These are phyloP conservation scores for Indri indri DNA, from an alignment of 2,113 vertebrate species.

Conservation along the genomic window DNA sequence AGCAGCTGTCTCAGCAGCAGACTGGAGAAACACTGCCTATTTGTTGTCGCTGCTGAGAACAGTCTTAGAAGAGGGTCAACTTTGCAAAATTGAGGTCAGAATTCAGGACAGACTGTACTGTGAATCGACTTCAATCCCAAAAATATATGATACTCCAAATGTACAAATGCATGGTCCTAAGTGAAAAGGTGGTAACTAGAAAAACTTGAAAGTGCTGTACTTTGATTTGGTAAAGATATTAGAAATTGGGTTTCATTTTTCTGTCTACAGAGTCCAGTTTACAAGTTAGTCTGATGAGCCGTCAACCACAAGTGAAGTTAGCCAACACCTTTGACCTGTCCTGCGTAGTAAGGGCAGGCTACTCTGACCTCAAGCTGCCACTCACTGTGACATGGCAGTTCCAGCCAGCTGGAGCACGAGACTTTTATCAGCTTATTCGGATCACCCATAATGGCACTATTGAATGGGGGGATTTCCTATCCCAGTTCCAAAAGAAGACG, in stretches of 20 bases:
- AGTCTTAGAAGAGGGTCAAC: background rate
- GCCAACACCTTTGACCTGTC: conserved; percentile 70
- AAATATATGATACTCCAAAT: background rate
- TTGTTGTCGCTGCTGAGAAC: background rate
- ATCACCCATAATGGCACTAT: conserved; percentile 78
- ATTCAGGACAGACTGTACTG: background rate
- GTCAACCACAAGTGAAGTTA: conserved; percentile 36
- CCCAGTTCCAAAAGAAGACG: conserved; percentile 82
- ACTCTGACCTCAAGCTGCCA: conserved; percentile 49
- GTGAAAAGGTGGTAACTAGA: background rate
- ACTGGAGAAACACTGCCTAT: background rate
- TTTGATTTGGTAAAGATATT: background rate
- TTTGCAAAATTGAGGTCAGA: conserved; percentile 22
- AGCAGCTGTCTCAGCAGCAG: conserved; percentile 40
- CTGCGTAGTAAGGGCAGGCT: background rate
- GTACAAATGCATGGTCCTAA: accelerated
- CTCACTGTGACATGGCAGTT: conserved; percentile 85
- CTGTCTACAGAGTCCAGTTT: conserved; percentile 67
- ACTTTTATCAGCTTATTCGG: conserved; percentile 78
- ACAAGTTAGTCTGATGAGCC: conserved; percentile 57
- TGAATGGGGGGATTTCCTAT: conserved; percentile 80
- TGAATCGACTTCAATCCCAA: background rate
- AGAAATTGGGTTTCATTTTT: background rate
- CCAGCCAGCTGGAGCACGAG: background rate
- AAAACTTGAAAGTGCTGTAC: accelerated